These are phyloP conservation scores for Campoletis raptor DNA, from an alignment of 2,888 invertebrate species.

Conservation along the genomic window DNA sequence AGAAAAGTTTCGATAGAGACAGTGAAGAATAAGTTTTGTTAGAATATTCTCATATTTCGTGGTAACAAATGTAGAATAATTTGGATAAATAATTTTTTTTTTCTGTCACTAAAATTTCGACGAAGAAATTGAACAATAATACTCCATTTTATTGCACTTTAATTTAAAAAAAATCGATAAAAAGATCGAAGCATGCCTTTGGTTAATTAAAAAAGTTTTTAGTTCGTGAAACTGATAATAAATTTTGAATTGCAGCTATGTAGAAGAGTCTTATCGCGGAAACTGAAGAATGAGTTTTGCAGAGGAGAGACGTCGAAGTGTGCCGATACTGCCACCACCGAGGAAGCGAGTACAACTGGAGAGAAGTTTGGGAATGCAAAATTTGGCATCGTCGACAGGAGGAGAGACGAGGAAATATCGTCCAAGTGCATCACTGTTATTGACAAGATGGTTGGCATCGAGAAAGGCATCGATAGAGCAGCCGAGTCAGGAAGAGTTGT, in stretches of 20 bases:
- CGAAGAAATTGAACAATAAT: background rate
- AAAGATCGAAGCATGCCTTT: background rate
- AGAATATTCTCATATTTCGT: background rate
- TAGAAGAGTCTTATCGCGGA: slow-evolving; percentile 21
- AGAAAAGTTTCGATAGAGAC: too few relatives aligned
- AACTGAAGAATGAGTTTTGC: slow-evolving; percentile 51
- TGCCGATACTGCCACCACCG: slow-evolving; percentile 68
- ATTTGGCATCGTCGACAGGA: slow-evolving; percentile 66
- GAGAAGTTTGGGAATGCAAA: slow-evolving; percentile 79
- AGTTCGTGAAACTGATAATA: background rate
- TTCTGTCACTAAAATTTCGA: background rate
- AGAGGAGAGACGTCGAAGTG: slow-evolving; percentile 68
- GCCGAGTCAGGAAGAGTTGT: slow-evolving; percentile 67
- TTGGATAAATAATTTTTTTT: too few relatives aligned
- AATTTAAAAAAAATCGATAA: background rate
- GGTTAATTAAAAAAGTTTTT: background rate
- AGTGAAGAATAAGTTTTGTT: background rate
- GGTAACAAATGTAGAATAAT: background rate
- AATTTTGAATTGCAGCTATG: slow-evolving; percentile 35
- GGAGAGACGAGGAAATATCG: slow-evolving; percentile 59
- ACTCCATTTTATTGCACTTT: background rate
- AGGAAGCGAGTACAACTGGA: slow-evolving; percentile 79
- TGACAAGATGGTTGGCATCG: slow-evolving; percentile 76
- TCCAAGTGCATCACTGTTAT: slow-evolving; percentile 73
- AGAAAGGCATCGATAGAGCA: slow-evolving; percentile 69